Percentiles rank a stretch among this genome's conserved stretches.
These are phyloP conservation scores for Noctua janthe DNA, from an alignment of 2,888 invertebrate species.

Conservation along the genomic window DNA sequence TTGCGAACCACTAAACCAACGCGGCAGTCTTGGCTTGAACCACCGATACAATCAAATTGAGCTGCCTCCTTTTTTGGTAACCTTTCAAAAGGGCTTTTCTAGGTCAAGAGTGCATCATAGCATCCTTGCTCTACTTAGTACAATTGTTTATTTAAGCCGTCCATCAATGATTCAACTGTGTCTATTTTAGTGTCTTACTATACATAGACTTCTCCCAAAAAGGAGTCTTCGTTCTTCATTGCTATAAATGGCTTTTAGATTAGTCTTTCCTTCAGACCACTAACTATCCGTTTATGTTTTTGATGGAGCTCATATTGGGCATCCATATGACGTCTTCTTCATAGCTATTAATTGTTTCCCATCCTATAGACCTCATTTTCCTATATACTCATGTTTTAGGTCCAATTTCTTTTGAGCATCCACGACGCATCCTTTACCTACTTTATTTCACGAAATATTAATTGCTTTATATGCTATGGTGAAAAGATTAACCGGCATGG, in stretches of 20 bases:
- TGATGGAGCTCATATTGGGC: not conserved
- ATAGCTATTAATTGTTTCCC: not conserved
- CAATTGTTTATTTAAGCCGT: conserved; percentile 28
- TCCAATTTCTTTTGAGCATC: not conserved
- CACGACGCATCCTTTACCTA: not conserved
- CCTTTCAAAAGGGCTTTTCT: not conserved
- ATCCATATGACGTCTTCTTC: not conserved
- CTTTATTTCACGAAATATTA: not conserved
- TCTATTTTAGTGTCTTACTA: not conserved
- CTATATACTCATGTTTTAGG: not conserved
- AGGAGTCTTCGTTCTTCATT: not conserved
- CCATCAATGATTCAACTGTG: conserved; percentile 31
- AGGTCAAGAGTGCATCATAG: not conserved
- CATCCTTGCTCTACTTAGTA: conserved; percentile 22
- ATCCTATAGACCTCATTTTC: not conserved
- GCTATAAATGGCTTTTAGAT: not conserved
- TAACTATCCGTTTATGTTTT: not conserved
- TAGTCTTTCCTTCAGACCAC: not conserved
- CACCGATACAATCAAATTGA: not conserved
- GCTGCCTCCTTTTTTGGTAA: not conserved
- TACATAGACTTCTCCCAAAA: conserved; percentile 17
- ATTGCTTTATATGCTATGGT: not conserved
- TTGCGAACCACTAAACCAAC: no score
- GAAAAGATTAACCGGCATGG: not conserved
- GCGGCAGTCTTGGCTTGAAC: not conserved